phyloP scores from a whole-genome alignment of 1,140 invertebrate species.

The Drosophila funebris region DNA sequence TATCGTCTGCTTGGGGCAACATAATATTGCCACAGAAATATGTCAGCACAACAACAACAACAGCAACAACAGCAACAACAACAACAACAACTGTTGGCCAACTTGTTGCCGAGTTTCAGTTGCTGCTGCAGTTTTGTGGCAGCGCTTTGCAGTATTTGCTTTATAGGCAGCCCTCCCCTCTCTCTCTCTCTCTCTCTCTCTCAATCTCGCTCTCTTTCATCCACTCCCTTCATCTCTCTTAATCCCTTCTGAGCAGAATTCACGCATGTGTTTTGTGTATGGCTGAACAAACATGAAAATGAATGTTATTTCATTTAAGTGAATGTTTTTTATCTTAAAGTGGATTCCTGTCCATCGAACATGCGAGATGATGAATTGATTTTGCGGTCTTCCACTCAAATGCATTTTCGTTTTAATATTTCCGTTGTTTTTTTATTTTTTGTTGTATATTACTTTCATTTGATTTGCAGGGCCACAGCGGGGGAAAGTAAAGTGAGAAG shows the following conservation, averaged over 20 bases:
- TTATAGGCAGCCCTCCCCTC: slow-evolving; percentile 2
- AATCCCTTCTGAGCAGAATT: slow-evolving; percentile 1
- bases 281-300: slow-evolving; percentile 6
- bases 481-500: background rate
- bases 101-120: slow-evolving; percentile 40
- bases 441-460: slow-evolving; percentile 44
- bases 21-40: slow-evolving; percentile 36
- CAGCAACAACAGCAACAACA: background rate
- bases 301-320: slow-evolving; percentile 46
- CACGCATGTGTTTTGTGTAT: slow-evolving; percentile 17
- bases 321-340: slow-evolving; percentile 42
- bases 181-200: background rate
- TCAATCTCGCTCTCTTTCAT: background rate
- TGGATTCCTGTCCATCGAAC: background rate
- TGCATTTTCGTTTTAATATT: slow-evolving; percentile 47
- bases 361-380: slow-evolving; percentile 59
- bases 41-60: slow-evolving; percentile 11
- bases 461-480: slow-evolving; percentile 12
- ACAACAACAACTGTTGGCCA: slow-evolving; percentile 8
- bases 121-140: slow-evolving; percentile 26
- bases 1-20: slow-evolving; percentile 3
- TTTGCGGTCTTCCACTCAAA: slow-evolving; percentile 76
- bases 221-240: no score
- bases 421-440: slow-evolving; percentile 27
- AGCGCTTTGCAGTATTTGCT: slow-evolving; percentile 9